Percentiles rank a stretch among this genome's conserved stretches.
These are phyloP conservation scores for Lycaon pictus DNA, from an alignment of 2,113 vertebrate genomes.

Conservation along the genomic window DNA sequence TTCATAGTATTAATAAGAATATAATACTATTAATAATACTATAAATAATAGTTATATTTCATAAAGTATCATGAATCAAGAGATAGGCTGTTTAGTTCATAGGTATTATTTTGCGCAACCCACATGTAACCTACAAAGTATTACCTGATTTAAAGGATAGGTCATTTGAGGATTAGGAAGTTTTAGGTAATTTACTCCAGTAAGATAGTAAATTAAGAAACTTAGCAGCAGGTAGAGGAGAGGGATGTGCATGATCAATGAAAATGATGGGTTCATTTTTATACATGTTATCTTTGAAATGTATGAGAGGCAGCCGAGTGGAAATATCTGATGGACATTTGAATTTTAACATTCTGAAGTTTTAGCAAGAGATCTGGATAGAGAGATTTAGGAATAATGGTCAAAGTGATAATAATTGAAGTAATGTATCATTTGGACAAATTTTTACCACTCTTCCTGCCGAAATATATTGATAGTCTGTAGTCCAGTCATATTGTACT, in stretches of 20 bases:
- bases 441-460: neutral
- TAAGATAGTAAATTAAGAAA: neutral
- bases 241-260: neutral
- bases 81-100: neutral
- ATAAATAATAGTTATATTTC: constrained; percentile 4
- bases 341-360: neutral
- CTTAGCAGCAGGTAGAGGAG: neutral
- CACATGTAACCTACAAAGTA: neutral
- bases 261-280: neutral
- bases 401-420: neutral
- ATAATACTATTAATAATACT: neutral
- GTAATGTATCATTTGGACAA: neutral
- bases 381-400: constrained; percentile 8
- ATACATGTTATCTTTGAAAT: constrained; percentile 2
- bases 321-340: neutral
- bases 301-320: neutral
- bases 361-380: neutral
- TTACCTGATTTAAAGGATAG: constrained; percentile 33
- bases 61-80: neutral
- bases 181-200: neutral
- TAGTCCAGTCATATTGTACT: neutral
- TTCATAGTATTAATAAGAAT: neutral
- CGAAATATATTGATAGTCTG: neutral
- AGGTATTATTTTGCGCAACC: neutral
- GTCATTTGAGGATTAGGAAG: neutral